Conservation (phyloP, 2,797 vertebrate genomes). For the Tarsius wallacei region DNA sequence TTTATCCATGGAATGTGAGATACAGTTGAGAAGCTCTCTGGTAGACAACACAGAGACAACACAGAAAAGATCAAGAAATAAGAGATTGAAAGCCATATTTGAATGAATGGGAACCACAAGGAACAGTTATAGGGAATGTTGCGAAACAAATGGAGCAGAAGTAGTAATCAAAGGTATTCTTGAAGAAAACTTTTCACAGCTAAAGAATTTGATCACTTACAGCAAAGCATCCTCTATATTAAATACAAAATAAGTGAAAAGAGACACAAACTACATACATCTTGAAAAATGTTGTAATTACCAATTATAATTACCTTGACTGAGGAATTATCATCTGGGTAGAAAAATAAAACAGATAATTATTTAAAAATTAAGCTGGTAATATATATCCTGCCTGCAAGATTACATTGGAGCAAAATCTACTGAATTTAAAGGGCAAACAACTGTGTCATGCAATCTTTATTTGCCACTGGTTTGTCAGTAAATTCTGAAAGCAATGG, state of each 20-base stretch:
- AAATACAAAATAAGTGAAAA: not conserved
- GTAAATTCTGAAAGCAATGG: not conserved
- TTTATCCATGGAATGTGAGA: not conserved
- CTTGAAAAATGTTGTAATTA: slow-evolving; percentile 23
- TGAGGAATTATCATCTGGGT: not conserved
- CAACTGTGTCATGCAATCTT: not conserved
- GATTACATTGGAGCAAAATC: not conserved
- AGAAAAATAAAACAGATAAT: slow-evolving; percentile 32
- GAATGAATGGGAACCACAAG: not conserved
- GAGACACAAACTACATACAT: not conserved
- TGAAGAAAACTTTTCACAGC: not conserved
- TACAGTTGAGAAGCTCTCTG: not conserved
- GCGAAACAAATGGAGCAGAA: slow-evolving; percentile 1
- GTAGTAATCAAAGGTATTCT: not conserved
- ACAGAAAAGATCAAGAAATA: not conserved
- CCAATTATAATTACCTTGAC: not conserved
- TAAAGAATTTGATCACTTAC: not conserved
- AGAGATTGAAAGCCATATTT: not conserved
- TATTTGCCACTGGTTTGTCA: slow-evolving; percentile 3
- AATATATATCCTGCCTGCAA: not conserved
- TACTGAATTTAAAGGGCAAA: not conserved
- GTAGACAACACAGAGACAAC: not conserved
- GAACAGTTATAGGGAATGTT: not conserved
- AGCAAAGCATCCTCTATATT: not conserved
- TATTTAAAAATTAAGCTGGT: not conserved